These are phyloP conservation scores for Caligus rogercresseyi DNA, from an alignment of 1,140 invertebrate genomes.

Conservation along the genomic window DNA sequence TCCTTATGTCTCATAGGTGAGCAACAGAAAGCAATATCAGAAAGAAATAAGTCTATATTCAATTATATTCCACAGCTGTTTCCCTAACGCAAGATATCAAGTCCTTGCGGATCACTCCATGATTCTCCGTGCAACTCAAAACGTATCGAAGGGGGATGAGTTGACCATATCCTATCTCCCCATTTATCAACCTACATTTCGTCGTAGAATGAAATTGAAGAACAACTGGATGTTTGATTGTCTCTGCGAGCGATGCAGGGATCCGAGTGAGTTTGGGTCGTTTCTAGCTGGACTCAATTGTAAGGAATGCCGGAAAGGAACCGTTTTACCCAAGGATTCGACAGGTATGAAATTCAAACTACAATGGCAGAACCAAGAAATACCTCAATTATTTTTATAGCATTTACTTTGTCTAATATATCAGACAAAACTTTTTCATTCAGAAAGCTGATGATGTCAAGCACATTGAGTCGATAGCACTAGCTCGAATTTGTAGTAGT, in stretches of 20 bases:
- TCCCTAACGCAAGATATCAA: slow-evolving; percentile 3
- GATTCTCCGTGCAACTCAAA: not conserved
- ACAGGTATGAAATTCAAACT: not conserved
- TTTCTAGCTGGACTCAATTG: not conserved
- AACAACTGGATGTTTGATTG: slow-evolving; percentile 15
- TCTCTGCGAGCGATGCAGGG: not conserved
- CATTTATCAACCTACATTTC: not conserved
- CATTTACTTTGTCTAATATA: too few species aligned
- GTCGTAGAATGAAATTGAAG: slow-evolving; percentile 3
- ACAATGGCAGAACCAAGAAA: too few species aligned
- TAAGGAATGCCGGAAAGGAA: not conserved
- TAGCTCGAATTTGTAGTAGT: too few species aligned
- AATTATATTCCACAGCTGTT: not conserved
- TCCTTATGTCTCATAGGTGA: slow-evolving; percentile 13
- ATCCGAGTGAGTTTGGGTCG: slow-evolving; percentile 8
- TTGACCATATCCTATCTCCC: slow-evolving; percentile 7
- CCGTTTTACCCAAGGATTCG: not conserved
- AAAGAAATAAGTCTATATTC: not conserved
- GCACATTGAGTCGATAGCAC: too few species aligned
- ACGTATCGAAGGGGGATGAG: slow-evolving; percentile 4
- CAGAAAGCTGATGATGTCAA: too few species aligned
- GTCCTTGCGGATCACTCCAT: not conserved
- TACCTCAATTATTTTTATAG: too few species aligned
- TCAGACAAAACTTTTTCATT: too few species aligned
- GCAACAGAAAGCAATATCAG: not conserved